These are phyloP conservation scores for Dryoscopus gambensis DNA, from an alignment of 2,113 vertebrate genomes.

Conservation along the genomic window DNA sequence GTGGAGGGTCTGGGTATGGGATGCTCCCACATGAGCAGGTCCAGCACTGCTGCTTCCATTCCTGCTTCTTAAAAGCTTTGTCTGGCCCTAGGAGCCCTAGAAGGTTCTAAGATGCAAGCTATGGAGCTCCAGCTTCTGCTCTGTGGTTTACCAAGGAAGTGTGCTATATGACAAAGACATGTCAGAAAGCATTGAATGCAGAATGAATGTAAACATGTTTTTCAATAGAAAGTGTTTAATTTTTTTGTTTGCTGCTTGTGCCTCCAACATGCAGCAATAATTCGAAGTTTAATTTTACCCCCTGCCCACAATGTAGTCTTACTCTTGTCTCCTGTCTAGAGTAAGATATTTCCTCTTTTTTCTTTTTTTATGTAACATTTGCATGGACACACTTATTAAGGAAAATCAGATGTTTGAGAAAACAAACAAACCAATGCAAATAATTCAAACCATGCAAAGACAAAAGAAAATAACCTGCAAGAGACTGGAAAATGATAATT, in stretches of 20 bases:
- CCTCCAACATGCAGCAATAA: background rate
- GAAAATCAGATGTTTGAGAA: background rate
- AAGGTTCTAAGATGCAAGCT: background rate
- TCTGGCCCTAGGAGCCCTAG: background rate
- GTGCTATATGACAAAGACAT: background rate
- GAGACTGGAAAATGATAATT: background rate
- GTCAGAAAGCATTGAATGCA: background rate
- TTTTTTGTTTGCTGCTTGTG: background rate
- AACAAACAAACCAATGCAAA: background rate
- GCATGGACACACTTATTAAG: background rate
- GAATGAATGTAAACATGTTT: background rate
- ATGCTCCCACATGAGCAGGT: background rate
- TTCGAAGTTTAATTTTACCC: background rate
- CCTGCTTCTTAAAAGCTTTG: background rate
- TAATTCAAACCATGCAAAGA: background rate
- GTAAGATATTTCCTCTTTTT: background rate
- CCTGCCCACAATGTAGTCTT: accelerated
- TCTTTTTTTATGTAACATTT: background rate
- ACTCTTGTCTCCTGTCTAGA: background rate
- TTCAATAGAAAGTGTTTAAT: background rate
- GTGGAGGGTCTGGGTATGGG: background rate
- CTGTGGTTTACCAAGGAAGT: background rate
- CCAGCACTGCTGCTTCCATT: background rate
- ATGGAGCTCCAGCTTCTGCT: background rate
- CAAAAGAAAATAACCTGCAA: background rate